Evolutionary conservation across 92 coral and sea anemone genomes (phyloP).

Genomic region (Porites cylindrica): DNA sequence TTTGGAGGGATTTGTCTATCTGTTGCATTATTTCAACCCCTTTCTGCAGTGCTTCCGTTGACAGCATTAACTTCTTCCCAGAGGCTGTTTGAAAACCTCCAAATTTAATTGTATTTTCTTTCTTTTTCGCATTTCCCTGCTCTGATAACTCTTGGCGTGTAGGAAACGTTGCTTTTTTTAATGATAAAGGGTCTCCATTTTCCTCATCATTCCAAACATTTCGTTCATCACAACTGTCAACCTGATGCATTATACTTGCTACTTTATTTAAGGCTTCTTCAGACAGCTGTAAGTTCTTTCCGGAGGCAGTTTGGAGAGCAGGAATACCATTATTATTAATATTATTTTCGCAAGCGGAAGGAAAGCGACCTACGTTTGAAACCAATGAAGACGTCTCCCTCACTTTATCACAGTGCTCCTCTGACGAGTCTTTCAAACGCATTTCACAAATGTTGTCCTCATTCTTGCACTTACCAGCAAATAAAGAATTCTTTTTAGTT

Average conservation of each 20-base stretch:
- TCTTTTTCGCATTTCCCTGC: not conserved
- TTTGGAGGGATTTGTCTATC: slow-evolving; percentile 3
- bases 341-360: not conserved
- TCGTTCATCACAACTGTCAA: slow-evolving; percentile 1
- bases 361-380: not conserved
- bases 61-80: slow-evolving; percentile 47
- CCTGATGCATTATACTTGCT: slow-evolving; percentile 22
- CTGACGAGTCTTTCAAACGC: not conserved
- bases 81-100: slow-evolving; percentile 63
- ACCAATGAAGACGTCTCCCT: not conserved
- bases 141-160: not conserved
- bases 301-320: slow-evolving; percentile 80
- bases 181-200: not conserved
- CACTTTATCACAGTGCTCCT: not conserved
- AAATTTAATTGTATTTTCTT: not conserved
- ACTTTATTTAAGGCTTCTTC: slow-evolving; percentile 73
- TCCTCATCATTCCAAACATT: not conserved
- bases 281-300: slow-evolving; percentile 57
- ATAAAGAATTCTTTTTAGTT: too few species aligned
- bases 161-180: not conserved
- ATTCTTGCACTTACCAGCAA: not conserved
- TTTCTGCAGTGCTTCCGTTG: slow-evolving; percentile 49
- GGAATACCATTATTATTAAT: not conserved
- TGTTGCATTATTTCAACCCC: slow-evolving; percentile 1
- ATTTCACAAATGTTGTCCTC: not conserved